These are phyloP conservation scores for Sturnus vulgaris DNA, from an alignment of 2,113 vertebrate species.

Conservation along the genomic window DNA sequence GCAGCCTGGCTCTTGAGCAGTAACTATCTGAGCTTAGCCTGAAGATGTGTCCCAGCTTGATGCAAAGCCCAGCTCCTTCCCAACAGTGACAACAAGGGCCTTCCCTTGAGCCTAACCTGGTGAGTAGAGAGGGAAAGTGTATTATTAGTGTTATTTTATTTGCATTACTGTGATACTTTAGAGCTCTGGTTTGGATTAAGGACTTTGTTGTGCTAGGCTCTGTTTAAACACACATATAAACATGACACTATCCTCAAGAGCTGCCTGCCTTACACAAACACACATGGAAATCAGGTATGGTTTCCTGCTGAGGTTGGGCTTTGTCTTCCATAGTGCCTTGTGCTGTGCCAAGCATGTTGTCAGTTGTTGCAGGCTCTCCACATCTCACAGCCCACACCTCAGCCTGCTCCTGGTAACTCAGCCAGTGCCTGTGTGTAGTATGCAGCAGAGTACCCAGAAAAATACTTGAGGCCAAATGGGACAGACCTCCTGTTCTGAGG, in stretches of 20 bases:
- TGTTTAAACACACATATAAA: conserved; percentile 9
- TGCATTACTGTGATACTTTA: conserved; percentile 5
- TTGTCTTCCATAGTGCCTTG: background rate
- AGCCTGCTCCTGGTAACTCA: background rate
- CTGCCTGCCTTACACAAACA: conserved; percentile 7
- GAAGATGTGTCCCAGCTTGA: background rate
- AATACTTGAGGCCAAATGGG: background rate
- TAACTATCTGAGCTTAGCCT: background rate
- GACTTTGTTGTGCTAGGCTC: background rate
- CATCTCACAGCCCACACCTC: background rate
- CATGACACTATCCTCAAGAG: background rate
- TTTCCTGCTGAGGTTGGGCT: background rate
- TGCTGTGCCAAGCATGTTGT: background rate
- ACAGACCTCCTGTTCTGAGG: background rate
- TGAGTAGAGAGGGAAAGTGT: background rate
- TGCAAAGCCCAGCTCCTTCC: background rate
- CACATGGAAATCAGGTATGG: background rate
- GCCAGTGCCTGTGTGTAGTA: background rate
- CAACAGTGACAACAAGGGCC: background rate
- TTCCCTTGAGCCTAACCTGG: background rate
- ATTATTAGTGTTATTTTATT: conserved; percentile 21
- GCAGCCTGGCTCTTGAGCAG: background rate
- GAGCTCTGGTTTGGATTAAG: conserved; percentile 15
- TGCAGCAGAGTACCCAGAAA: background rate
- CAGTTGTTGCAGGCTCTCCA: background rate